A percentile compares a stretch with the other conserved stretches of the same genome.
Evolutionary conservation across 2,888 invertebrate species (phyloP).

Genomic region (Cephonodes hylas): DNA sequence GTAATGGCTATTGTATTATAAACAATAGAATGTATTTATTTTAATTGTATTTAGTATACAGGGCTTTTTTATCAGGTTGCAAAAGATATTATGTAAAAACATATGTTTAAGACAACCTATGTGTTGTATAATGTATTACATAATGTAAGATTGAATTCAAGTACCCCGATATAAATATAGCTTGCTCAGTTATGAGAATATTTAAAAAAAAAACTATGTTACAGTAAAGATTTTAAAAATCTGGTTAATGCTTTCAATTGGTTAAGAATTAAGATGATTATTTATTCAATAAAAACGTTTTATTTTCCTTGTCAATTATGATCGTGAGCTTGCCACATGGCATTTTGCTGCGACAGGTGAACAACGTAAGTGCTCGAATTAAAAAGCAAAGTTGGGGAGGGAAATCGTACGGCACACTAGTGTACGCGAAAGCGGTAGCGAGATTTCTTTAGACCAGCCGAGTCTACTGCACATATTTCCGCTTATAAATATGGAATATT

Average conservation of each 20-base stretch:
- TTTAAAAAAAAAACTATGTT: not conserved
- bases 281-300: not conserved
- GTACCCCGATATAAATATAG: too few relatives aligned
- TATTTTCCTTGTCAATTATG: not conserved
- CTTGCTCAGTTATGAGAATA: not conserved
- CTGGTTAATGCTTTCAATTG: not conserved
- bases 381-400: not conserved
- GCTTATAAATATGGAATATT: not conserved
- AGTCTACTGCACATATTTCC: not conserved
- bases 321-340: not conserved
- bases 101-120: too few relatives aligned
- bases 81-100: too few relatives aligned
- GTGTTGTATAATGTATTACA: too few relatives aligned
- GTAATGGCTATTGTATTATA: not conserved
- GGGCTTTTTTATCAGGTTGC: too few relatives aligned
- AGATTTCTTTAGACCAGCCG: not conserved
- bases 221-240: too few relatives aligned
- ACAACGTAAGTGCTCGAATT: not conserved
- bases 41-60: too few relatives aligned
- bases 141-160: too few relatives aligned
- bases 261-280: too few relatives aligned
- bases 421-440: not conserved
- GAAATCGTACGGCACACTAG: not conserved
- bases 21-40: not conserved
- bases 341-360: not conserved